These are phyloP conservation scores for Melieria picta DNA, from an alignment of 2,888 invertebrate genomes.

Conservation along the genomic window DNA sequence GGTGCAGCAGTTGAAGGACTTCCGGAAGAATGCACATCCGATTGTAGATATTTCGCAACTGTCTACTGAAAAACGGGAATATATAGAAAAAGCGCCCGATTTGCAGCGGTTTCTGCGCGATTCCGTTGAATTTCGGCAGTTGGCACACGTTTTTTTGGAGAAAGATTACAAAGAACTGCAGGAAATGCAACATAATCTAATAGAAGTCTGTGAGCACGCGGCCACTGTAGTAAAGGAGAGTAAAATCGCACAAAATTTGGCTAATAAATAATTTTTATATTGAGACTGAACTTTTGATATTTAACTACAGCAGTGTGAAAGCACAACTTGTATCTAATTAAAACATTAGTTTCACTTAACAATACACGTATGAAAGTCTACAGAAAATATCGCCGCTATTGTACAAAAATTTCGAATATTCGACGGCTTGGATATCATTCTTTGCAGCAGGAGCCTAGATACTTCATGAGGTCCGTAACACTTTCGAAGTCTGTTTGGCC, in stretches of 20 bases:
- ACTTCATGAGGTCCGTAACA: slow-evolving; percentile 84
- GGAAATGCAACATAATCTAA: slow-evolving; percentile 46
- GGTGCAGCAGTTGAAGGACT: slow-evolving; percentile 29
- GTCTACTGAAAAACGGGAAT: slow-evolving; percentile 49
- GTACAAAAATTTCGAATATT: background rate
- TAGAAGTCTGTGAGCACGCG: slow-evolving; percentile 41
- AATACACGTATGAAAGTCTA: background rate
- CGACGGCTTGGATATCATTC: slow-evolving; percentile 46
- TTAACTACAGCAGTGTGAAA: background rate
- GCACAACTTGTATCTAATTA: background rate
- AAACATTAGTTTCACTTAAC: background rate
- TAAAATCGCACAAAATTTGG: slow-evolving; percentile 41
- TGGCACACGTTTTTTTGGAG: slow-evolving; percentile 47
- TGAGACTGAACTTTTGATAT: background rate
- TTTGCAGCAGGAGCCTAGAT: slow-evolving; percentile 70
- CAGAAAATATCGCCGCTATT: too few species aligned
- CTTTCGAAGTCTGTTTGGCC: slow-evolving; percentile 89
- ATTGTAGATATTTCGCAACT: slow-evolving; percentile 43
- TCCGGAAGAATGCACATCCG: slow-evolving; percentile 40
- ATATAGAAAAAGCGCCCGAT: slow-evolving; percentile 50
- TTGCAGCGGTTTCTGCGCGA: slow-evolving; percentile 52
- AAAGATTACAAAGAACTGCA: slow-evolving; percentile 46
- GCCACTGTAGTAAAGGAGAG: slow-evolving; percentile 32
- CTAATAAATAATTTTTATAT: slow-evolving; percentile 28
- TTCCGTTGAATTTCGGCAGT: slow-evolving; percentile 49